Conservation (phyloP, 2,797 vertebrate genomes). For the Mionectes olivaceus region DNA sequence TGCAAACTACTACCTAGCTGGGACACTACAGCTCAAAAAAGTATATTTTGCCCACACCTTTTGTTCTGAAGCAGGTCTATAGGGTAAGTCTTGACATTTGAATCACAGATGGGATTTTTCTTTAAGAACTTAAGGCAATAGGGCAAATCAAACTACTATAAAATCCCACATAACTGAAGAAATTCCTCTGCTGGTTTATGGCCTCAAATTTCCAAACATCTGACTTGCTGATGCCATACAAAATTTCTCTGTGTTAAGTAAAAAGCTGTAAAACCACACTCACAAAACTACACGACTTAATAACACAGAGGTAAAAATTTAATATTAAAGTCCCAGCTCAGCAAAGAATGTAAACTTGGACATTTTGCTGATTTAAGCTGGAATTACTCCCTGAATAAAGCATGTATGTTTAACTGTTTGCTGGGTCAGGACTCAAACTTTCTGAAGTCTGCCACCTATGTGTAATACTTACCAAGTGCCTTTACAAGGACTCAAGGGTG, state of each 20-base stretch:
- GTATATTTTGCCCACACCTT: neutral
- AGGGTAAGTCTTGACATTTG: neutral
- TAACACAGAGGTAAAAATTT: neutral
- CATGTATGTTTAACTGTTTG: neutral
- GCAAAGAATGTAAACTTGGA: conserved; percentile 25
- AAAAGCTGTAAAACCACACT: neutral
- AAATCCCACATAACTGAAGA: neutral
- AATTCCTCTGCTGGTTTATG: conserved; percentile 5
- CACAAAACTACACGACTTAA: neutral
- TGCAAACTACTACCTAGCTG: neutral
- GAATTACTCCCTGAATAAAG: neutral
- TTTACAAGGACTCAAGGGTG: neutral
- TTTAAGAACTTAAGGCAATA: neutral
- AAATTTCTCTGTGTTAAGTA: neutral
- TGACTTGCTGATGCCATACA: neutral
- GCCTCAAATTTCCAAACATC: neutral
- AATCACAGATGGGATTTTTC: neutral
- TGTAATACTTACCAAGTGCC: neutral
- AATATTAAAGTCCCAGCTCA: neutral
- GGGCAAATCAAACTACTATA: neutral
- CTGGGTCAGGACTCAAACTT: neutral
- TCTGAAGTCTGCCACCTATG: conserved; percentile 53
- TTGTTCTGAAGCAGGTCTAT: neutral
- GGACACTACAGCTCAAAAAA: neutral
- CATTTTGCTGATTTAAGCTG: conserved; percentile 37